These are phyloP conservation scores for Spialia ferax DNA, from an alignment of 2,888 invertebrate genomes.

Conservation along the genomic window DNA sequence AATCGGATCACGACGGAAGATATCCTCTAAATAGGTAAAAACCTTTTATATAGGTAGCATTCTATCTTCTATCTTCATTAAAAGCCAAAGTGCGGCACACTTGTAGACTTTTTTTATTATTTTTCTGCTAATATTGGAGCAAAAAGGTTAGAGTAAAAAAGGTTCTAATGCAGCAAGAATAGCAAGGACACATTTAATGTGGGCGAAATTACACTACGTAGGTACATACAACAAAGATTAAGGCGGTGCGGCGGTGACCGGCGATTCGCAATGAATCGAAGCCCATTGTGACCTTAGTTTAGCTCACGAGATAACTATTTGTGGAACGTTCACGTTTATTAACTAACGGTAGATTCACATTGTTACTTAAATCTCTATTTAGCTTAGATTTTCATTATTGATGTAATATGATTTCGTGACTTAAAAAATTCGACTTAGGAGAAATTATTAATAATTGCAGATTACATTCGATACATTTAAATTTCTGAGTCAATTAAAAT, in stretches of 20 bases:
- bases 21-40: no score
- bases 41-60: no score
- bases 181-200: constrained; percentile 20
- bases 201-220: constrained; percentile 20
- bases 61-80: background rate
- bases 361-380: background rate
- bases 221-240: constrained; percentile 10
- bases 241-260: constrained; percentile 4
- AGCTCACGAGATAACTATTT: constrained; percentile 14
- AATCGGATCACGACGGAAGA: no score
- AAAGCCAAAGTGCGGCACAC: no score
- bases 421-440: no score
- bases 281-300: constrained; percentile 12
- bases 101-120: background rate
- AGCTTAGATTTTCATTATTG: no score
- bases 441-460: no score
- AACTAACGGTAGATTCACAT: background rate
- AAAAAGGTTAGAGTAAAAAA: background rate
- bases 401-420: no score
- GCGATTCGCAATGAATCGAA: constrained; percentile 10
- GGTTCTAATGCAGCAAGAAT: constrained; percentile 12
- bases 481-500: no score
- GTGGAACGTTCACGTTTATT: constrained; percentile 1
- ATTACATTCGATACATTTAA: no score
- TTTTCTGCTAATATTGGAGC: background rate